Evolutionary conservation across 2,113 vertebrate species (phyloP).

Genomic region (Cariama cristata): DNA sequence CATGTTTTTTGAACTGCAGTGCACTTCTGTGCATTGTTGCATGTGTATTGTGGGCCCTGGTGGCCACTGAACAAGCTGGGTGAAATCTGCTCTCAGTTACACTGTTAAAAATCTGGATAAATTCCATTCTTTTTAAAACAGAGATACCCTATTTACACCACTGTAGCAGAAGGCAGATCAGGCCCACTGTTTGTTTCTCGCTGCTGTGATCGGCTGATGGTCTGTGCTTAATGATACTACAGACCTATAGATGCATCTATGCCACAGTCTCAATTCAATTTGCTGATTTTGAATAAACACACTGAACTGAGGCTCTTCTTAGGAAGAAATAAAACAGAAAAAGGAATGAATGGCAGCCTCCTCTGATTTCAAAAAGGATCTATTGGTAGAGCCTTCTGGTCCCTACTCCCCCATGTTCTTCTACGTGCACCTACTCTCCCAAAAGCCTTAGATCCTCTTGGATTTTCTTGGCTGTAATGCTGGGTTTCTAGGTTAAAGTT

Average conservation of each 20-base stretch:
- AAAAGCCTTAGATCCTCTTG: not conserved
- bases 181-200: not conserved
- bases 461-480: not conserved
- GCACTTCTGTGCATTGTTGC: not conserved
- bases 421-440: accelerated
- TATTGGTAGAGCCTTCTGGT: not conserved
- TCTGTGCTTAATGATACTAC: not conserved
- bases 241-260: not conserved
- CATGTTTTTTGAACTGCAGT: not conserved
- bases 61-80: not conserved
- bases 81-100: not conserved
- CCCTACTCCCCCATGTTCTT: not conserved
- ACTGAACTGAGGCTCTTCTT: not conserved
- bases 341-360: not conserved
- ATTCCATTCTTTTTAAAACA: not conserved
- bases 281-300: not conserved
- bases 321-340: not conserved
- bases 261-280: not conserved
- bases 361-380: not conserved
- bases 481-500: not conserved
- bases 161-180: not conserved
- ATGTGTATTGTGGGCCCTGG: not conserved
- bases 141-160: not conserved
- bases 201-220: not conserved
- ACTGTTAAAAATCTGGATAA: not conserved